phyloP scores from a whole-genome alignment of 1,140 invertebrate species.

The Pseudomyrmex concolor region DNA sequence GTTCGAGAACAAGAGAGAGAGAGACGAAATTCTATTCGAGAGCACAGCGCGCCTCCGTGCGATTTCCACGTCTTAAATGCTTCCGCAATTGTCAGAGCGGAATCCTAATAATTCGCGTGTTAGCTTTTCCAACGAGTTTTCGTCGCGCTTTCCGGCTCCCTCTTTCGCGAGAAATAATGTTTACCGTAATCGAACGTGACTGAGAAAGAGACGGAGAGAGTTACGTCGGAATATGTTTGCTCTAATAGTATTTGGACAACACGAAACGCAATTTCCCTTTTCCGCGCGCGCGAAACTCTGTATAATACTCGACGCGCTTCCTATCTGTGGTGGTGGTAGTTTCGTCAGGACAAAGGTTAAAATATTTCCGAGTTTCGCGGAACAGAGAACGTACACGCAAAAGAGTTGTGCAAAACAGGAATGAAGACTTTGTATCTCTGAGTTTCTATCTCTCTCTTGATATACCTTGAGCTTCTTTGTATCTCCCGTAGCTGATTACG shows the following conservation, averaged over 20 bases:
- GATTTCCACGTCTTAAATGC: constrained; percentile 17
- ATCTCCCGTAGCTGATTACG: no score
- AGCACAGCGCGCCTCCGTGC: not conserved
- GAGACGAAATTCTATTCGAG: no score
- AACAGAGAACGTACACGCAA: no score
- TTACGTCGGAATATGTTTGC: constrained; percentile 61
- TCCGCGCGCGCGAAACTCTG: constrained; percentile 37
- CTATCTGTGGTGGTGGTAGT: not conserved
- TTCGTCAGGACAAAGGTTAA: constrained; percentile 29
- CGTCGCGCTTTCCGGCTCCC: constrained; percentile 4
- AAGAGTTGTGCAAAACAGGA: no score
- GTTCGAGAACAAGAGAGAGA: no score
- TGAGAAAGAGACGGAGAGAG: constrained; percentile 31
- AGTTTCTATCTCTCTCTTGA: no score
- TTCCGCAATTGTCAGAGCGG: constrained; percentile 22
- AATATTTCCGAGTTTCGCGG: not conserved
- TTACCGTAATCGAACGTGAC: constrained; percentile 54
- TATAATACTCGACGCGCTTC: constrained; percentile 44
- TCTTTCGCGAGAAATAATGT: constrained; percentile 22
- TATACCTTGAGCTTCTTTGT: no score
- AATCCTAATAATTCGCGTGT: constrained; percentile 52
- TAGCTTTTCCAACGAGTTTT: constrained; percentile 28
- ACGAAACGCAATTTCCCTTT: constrained; percentile 61
- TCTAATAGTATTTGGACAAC: constrained; percentile 57
- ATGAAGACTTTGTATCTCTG: no score